Evolutionary conservation across 2,888 invertebrate genomes (phyloP).

Genomic region (Drymonia ruficornis): DNA sequence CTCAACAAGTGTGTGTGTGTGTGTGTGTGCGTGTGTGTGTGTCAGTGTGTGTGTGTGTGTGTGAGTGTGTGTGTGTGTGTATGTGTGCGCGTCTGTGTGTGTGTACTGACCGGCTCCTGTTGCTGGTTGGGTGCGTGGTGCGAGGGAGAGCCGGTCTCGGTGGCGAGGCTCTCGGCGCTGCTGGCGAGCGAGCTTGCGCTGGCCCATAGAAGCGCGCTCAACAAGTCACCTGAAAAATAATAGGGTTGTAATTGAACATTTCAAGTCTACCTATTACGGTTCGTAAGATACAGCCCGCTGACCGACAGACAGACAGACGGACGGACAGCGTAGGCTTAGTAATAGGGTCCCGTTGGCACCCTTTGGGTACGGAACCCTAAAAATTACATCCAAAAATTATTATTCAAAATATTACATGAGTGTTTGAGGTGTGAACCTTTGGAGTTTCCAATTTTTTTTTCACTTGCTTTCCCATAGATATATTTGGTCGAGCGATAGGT

Average conservation of each 20-base stretch:
- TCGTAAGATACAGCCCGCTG: no score
- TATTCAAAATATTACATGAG: no score
- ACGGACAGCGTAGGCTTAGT: no score
- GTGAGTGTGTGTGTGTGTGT: background rate
- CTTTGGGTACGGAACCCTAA: no score
- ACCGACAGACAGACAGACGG: background rate
- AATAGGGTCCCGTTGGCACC: no score
- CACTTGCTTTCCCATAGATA: no score
- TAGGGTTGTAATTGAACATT: no score
- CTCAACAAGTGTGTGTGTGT: conserved; percentile 62
- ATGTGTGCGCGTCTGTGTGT: conserved; percentile 1
- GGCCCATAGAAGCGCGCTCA: conserved; percentile 79
- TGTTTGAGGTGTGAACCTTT: no score
- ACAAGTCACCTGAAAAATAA: conserved; percentile 73
- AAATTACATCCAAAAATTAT: no score
- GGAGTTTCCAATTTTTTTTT: no score
- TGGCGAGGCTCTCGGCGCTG: conserved; percentile 76
- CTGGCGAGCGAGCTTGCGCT: conserved; percentile 70
- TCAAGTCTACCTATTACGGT: no score
- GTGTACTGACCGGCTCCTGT: conserved; percentile 56
- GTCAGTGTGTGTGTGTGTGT: background rate
- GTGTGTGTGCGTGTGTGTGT: background rate
- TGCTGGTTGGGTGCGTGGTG: conserved; percentile 56
- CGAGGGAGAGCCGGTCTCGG: conserved; percentile 65
- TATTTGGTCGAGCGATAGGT: no score